These are phyloP conservation scores for Resseliella maxima DNA, from an alignment of 2,888 invertebrate genomes.

Conservation along the genomic window DNA sequence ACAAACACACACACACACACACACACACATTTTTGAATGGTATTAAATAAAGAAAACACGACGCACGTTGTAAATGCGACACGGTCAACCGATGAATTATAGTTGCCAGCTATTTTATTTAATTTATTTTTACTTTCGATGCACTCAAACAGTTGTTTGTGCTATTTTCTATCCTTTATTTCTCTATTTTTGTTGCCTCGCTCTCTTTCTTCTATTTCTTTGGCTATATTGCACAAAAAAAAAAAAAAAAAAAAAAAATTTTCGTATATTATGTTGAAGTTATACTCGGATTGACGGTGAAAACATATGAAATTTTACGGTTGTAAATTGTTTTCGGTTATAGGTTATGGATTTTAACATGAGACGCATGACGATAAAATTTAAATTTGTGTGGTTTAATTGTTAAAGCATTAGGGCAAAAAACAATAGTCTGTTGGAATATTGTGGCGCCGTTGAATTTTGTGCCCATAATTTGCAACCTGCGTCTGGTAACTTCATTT, in stretches of 20 bases:
- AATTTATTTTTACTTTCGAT: conserved; percentile 46
- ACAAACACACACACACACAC: not conserved
- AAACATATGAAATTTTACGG: not conserved
- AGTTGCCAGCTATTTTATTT: conserved; percentile 14
- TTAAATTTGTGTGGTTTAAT: conserved; percentile 1
- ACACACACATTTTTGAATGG: not conserved
- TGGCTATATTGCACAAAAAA: not conserved
- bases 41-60: conserved; percentile 41
- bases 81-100: conserved; percentile 48
- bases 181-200: no score
- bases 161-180: not conserved
- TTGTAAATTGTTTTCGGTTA: conserved; percentile 7
- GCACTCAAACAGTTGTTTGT: conserved; percentile 44
- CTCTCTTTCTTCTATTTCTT: not conserved
- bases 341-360: conserved; percentile 4
- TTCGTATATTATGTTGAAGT: not conserved
- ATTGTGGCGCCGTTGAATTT: conserved; percentile 12
- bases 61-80: conserved; percentile 31
- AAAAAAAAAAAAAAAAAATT: no score
- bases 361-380: not conserved
- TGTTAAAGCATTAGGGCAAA: conserved; percentile 9
- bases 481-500: conserved; percentile 40
- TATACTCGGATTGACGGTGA: not conserved
- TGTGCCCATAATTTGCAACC: not conserved
- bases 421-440: not conserved